Base-by-base conservation (phyloP, 2,888 invertebrate genomes). In the Agriopis aurantiaria region DNA sequence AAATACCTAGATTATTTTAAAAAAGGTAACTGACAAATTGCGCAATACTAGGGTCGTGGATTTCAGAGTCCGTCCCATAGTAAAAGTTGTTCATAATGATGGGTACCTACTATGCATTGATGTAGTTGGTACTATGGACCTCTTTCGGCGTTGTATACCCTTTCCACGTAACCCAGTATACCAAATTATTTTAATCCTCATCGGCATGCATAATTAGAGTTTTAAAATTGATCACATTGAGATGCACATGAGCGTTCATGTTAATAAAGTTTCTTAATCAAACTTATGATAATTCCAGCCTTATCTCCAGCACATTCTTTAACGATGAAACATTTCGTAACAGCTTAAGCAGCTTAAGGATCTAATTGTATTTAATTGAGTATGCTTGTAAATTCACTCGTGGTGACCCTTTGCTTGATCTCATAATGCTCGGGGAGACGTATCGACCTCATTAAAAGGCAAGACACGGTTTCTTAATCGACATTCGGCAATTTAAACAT, bases 331-430 rank as follows among this genome's bases (percentile, higher is more conserved):
- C 69, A 76, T 79, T 77, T 77, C 78, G 77, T 82, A 78, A 77
- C 71, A 72, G 68, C 76, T 75, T 80, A 79, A 81, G 81, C 73
- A 80, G 82, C 79, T 75, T 78, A 79, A 81, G 80, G 78, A 81
- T 79, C 78, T 85, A 85, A 85, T 86, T 87, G 85, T 83, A 77
- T 88, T 88, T 92, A 92, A 93, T 92, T 92, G 91, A 89, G 85
- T 87, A 88, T 86, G 86, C 89, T 88, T 91, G 90, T 92, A 87
- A 91, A 91, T 89, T 89, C 89, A 90, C 88, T 85, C 88, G 86
- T 82, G 73, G 75, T 92, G 91, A 91, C 92, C 92, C 88, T 80
- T 78, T 83, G 85, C 85, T 90, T 91, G 92, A 91, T 89, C 93
- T 89, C 89, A 87, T 90, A 90, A 90, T 81, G 89, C 87, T 82